Percentiles rank a stretch among this genome's conserved stretches.
phyloP scores from a whole-genome alignment of 2,888 invertebrate species.

The Phalera bucephala region DNA sequence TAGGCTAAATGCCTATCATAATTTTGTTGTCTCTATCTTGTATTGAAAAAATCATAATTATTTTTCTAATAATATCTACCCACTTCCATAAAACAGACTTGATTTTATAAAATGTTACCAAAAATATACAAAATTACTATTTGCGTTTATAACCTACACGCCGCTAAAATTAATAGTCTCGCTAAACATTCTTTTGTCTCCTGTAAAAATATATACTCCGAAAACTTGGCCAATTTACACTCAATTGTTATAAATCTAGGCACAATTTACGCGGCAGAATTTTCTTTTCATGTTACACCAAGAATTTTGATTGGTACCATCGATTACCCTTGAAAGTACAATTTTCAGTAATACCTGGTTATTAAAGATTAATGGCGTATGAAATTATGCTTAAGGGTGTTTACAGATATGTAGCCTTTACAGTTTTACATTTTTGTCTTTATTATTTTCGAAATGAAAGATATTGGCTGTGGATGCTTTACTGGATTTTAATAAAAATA shows the following conservation, averaged over 20 bases:
- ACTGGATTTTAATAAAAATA: no score
- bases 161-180: no score
- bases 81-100: no score
- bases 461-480: no score
- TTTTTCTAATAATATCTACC: no score
- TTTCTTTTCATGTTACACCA: conserved; percentile 7
- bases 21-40: no score
- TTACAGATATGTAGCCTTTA: background rate
- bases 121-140: no score
- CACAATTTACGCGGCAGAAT: conserved; percentile 1
- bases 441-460: no score
- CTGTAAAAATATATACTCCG: conserved; percentile 10
- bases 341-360: conserved; percentile 16
- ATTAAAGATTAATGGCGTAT: conserved; percentile 36
- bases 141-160: no score
- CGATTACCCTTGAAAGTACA: conserved; percentile 15
- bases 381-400: conserved; percentile 29
- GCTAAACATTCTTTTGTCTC: conserved; percentile 16
- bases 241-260: conserved; percentile 16
- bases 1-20: no score
- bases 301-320: conserved; percentile 17
- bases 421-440: background rate
- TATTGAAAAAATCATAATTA: no score
- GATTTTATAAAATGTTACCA: no score
- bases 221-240: conserved; percentile 13